Percentiles rank a stretch among this genome's conserved stretches.
These are phyloP conservation scores for Mus spretus DNA, from an alignment of 2,797 vertebrate genomes.

Conservation along the genomic window DNA sequence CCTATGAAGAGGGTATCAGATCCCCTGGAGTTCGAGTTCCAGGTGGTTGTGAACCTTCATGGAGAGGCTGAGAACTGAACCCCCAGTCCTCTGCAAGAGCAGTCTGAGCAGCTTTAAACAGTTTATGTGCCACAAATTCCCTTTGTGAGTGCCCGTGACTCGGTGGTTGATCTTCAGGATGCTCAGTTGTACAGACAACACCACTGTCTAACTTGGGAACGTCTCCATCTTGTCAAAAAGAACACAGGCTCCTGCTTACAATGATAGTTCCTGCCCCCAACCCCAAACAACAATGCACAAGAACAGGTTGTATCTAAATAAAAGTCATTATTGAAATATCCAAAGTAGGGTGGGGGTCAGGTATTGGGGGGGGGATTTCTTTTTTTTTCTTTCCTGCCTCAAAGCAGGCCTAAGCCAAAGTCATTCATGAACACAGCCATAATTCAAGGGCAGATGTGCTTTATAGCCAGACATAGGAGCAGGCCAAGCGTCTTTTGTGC, in stretches of 20 bases:
- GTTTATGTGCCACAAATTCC: not conserved
- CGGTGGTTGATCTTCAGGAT: not conserved
- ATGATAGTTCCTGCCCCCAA: not conserved
- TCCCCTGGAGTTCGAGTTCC: not conserved
- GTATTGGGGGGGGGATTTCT: not conserved
- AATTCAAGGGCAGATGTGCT: not conserved
- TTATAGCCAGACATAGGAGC: not conserved
- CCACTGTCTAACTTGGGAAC: not conserved
- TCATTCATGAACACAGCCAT: not conserved
- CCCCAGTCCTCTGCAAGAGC: not conserved
- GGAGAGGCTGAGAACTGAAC: not conserved
- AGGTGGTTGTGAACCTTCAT: not conserved
- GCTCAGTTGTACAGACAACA: not conserved
- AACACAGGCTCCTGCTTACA: not conserved
- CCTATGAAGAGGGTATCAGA: not conserved
- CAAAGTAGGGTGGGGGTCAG: not conserved
- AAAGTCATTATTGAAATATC: not conserved
- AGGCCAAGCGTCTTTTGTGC: not conserved
- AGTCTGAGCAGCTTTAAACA: not conserved
- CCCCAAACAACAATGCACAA: fast-evolving
- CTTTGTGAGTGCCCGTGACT: fast-evolving
- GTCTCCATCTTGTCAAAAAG: not conserved
- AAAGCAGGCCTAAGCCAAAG: not conserved
- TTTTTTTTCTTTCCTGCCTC: too few species aligned
- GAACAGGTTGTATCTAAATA: not conserved